Conservation (phyloP, 2,113 vertebrate species). For the Cynopterus brachyotis region DNA sequence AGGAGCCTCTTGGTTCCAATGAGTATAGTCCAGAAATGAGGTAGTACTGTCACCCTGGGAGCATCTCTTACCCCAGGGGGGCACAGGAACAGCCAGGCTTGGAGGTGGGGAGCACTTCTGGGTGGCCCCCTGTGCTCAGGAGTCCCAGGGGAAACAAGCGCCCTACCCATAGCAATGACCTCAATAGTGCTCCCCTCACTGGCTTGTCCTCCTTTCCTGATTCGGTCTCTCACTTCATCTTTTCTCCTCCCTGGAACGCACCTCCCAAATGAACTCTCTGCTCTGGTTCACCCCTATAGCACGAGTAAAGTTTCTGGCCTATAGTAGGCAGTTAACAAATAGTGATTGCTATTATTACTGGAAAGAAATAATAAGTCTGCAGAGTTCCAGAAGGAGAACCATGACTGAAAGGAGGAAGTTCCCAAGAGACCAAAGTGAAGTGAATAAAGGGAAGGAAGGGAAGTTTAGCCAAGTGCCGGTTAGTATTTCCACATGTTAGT, state of each 20-base stretch:
- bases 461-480: not conserved
- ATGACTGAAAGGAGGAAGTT: not conserved
- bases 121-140: too few relatives aligned
- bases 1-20: not conserved
- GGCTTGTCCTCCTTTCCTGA: not conserved
- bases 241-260: not conserved
- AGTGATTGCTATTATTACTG: too few relatives aligned
- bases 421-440: not conserved
- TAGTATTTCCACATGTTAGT: too few relatives aligned
- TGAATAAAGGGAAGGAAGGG: not conserved
- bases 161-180: not conserved
- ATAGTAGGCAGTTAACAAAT: not conserved
- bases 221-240: not conserved
- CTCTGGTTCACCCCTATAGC: fast-evolving
- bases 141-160: not conserved
- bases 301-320: not conserved
- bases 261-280: not conserved
- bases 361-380: not conserved
- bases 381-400: not conserved
- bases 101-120: not conserved
- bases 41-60: not conserved
- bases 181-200: fast-evolving
- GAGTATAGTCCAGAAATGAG: fast-evolving
- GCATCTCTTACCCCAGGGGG: not conserved
- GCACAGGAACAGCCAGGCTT: not conserved